A percentile compares a stretch with the other conserved stretches of the same genome.
These are phyloP conservation scores for Oryctes rhinoceros DNA, from an alignment of 1,140 invertebrate genomes.

Conservation along the genomic window DNA sequence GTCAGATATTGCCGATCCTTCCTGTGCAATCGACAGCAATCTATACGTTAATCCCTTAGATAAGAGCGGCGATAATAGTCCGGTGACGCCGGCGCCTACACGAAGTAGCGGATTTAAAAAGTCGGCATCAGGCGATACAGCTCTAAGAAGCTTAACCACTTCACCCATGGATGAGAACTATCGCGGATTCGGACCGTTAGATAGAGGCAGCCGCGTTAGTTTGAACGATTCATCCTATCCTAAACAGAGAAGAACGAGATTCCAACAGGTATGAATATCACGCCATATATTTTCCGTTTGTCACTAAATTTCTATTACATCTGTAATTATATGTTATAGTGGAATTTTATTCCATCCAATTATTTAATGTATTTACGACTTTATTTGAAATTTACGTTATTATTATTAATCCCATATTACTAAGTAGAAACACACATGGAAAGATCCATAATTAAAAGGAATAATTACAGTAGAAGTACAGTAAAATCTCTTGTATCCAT, in stretches of 20 bases:
- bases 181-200: slow-evolving; percentile 64
- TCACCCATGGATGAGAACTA: slow-evolving; percentile 66
- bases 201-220: slow-evolving; percentile 69
- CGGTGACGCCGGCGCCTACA: slow-evolving; percentile 52
- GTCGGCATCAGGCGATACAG: slow-evolving; percentile 79
- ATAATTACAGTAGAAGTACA: no score
- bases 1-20: slow-evolving; percentile 68
- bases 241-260: slow-evolving; percentile 85
- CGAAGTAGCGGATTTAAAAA: slow-evolving; percentile 70
- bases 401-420: no score
- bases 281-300: not conserved
- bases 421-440: no score
- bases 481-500: no score
- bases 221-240: slow-evolving; percentile 75
- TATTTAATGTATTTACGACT: no score
- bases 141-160: slow-evolving; percentile 65
- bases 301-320: no score
- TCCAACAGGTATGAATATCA: slow-evolving; percentile 64
- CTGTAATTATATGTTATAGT: no score
- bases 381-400: no score
- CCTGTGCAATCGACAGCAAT: slow-evolving; percentile 73
- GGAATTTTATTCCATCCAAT: no score
- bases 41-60: slow-evolving; percentile 93
- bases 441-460: no score
- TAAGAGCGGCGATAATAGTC: slow-evolving; percentile 64